Evolutionary conservation across 2,888 invertebrate genomes (phyloP).

Genomic region (Isoperla grammatica): DNA sequence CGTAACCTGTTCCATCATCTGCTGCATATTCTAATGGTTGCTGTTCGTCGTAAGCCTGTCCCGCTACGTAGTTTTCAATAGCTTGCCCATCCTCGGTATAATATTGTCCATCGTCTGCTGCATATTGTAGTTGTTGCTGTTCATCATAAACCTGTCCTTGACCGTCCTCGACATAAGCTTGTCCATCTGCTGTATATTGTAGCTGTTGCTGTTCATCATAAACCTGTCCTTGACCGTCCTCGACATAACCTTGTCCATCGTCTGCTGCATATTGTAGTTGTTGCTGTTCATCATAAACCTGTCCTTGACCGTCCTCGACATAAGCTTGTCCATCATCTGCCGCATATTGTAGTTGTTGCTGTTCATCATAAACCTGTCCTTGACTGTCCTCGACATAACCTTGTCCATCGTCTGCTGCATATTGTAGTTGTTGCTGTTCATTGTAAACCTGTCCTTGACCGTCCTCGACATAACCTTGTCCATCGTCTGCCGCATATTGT

Average conservation of each 20-base stretch:
- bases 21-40: background rate
- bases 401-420: background rate
- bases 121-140: background rate
- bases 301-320: background rate
- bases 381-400: background rate
- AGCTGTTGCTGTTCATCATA: background rate
- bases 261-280: background rate
- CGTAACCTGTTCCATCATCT: background rate
- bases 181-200: no score
- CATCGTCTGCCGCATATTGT: background rate
- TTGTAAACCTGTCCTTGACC: background rate
- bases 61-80: background rate
- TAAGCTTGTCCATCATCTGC: background rate
- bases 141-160: background rate
- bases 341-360: background rate
- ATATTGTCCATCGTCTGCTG: background rate
- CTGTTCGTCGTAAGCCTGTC: background rate
- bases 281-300: background rate
- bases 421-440: background rate
- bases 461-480: conserved; percentile 7
- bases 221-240: background rate
- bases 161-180: no score
- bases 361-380: background rate
- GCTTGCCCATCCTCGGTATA: no score
- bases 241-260: background rate